These are phyloP conservation scores for Glyphotaelius pellucidus DNA, from an alignment of 2,888 invertebrate genomes.

Conservation along the genomic window DNA sequence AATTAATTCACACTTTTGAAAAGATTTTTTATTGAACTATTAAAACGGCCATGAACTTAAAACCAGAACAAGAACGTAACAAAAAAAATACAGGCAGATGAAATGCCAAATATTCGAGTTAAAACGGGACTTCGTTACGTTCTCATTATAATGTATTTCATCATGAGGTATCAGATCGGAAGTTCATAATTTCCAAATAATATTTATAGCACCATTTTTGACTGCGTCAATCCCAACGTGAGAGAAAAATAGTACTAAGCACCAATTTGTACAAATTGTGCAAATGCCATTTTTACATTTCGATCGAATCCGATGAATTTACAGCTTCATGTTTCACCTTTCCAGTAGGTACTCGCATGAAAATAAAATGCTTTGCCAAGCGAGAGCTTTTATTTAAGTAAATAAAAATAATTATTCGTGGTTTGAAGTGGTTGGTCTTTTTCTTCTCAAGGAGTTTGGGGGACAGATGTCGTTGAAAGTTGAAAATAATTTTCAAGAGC, in stretches of 20 bases:
- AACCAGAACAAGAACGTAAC: too few species aligned
- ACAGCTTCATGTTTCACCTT: background rate
- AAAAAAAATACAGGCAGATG: too few species aligned
- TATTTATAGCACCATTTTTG: background rate
- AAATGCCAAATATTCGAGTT: too few species aligned
- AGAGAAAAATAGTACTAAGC: background rate
- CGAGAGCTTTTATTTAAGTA: constrained; percentile 25
- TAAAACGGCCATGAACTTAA: too few species aligned
- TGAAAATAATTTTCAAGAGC: constrained; percentile 62
- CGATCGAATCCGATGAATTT: background rate
- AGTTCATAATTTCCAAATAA: background rate
- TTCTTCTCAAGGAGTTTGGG: constrained; percentile 38
- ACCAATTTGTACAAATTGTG: background rate
- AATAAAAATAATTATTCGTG: constrained; percentile 45
- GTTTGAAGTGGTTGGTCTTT: constrained; percentile 43
- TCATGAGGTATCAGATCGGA: background rate
- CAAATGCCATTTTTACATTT: background rate
- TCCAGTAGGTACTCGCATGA: background rate
- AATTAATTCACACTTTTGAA: too few species aligned
- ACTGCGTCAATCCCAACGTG: background rate
- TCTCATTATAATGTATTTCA: too few species aligned
- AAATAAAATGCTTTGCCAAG: background rate
- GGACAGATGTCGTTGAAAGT: constrained; percentile 50
- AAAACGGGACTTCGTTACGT: too few species aligned
- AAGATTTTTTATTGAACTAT: too few species aligned